phyloP scores from a whole-genome alignment of 2,888 invertebrate species.

The Schizotus pectinicornis region DNA sequence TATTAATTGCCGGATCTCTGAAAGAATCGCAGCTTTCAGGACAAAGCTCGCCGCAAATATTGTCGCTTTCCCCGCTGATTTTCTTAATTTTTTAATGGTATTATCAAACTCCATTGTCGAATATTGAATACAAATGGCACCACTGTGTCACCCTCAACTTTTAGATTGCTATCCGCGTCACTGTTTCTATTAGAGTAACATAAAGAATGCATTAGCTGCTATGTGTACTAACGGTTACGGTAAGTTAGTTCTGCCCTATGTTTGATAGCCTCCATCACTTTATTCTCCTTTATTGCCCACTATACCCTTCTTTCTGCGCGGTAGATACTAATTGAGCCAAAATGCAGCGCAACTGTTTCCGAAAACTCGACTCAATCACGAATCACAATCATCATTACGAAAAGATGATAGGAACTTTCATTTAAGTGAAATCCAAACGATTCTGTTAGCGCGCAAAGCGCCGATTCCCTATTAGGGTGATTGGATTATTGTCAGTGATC shows the following conservation, averaged over 20 bases:
- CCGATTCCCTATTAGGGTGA: constrained; percentile 1
- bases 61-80: constrained; percentile 28
- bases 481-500: constrained; percentile 17
- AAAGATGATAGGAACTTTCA: neutral
- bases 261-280: constrained; percentile 49
- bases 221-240: constrained; percentile 54
- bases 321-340: constrained; percentile 23
- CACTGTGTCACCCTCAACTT: constrained; percentile 41
- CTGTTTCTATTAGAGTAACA: constrained; percentile 56
- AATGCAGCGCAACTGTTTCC: constrained; percentile 14
- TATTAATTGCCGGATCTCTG: neutral
- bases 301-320: constrained; percentile 30
- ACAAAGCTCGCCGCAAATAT: constrained; percentile 26
- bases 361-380: neutral
- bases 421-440: neutral
- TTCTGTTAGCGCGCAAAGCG: constrained; percentile 1
- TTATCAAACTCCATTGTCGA: constrained; percentile 31
- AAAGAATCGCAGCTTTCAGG: constrained; percentile 14
- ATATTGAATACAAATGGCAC: constrained; percentile 39
- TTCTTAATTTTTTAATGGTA: constrained; percentile 41
- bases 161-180: constrained; percentile 51
- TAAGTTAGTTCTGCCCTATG: constrained; percentile 52
- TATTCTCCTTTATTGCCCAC: constrained; percentile 39
- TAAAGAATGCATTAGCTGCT: constrained; percentile 56
- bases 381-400: too few species aligned